A percentile compares a stretch with the other conserved stretches of the same genome.
Conservation (phyloP, 2,113 vertebrate genomes). For the human region DNA sequence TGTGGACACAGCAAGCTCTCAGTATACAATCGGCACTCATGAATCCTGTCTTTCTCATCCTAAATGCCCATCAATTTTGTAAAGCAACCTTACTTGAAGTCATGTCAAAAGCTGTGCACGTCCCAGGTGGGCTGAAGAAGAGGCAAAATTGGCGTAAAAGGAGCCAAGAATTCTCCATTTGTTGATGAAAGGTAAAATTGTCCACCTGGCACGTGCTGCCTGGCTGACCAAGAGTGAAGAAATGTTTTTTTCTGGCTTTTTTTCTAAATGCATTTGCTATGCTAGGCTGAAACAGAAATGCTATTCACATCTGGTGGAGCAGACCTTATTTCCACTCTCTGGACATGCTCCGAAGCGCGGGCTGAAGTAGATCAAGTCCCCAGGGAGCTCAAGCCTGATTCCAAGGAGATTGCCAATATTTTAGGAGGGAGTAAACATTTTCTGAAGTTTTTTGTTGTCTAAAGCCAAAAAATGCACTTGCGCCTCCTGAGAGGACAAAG, state of each 20-base stretch:
- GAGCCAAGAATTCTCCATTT: constrained; percentile 57
- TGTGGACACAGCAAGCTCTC: background rate
- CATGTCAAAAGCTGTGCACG: constrained; percentile 45
- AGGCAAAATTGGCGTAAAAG: background rate
- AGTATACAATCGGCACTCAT: fast-evolving
- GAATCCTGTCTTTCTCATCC: background rate
- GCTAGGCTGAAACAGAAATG: background rate
- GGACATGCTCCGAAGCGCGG: background rate
- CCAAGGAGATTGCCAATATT: background rate
- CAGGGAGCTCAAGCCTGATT: fast-evolving
- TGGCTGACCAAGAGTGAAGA: background rate
- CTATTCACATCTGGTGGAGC: background rate
- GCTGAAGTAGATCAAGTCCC: background rate
- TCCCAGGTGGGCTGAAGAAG: constrained; percentile 59
- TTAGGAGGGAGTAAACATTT: background rate
- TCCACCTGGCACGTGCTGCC: background rate
- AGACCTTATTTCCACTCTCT: background rate
- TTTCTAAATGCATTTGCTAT: background rate
- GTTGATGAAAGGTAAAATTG: constrained; percentile 60
- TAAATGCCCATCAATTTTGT: background rate
- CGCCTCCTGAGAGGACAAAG: fast-evolving
- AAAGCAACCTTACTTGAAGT: constrained; percentile 35
- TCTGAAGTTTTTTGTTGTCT: background rate
- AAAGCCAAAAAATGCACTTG: background rate
- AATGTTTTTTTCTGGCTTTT: background rate